Evolutionary conservation across 2,888 invertebrate species (phyloP).

Genomic region (Pocota personata): DNA sequence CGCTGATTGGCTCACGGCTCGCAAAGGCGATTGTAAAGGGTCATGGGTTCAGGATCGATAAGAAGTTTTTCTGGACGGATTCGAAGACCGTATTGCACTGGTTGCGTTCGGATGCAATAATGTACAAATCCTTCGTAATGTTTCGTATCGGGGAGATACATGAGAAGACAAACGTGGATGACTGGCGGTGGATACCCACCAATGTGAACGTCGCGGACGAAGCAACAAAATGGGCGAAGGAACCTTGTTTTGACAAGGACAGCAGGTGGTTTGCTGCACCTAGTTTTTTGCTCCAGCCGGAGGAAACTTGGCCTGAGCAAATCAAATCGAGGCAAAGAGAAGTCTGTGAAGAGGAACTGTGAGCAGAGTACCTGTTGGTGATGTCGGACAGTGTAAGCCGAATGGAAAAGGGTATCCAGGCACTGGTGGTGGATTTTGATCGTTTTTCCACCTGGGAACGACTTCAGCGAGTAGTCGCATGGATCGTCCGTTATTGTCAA

Average conservation of each 20-base stretch:
- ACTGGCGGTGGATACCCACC: constrained; percentile 57
- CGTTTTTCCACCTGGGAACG: neutral
- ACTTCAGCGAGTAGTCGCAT: constrained; percentile 8
- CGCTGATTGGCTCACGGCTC: no score
- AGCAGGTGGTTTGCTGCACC: constrained; percentile 53
- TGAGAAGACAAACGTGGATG: constrained; percentile 34
- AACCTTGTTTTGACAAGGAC: neutral
- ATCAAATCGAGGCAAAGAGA: neutral
- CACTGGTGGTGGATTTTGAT: constrained; percentile 1
- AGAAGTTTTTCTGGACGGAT: constrained; percentile 73
- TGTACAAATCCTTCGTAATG: no score
- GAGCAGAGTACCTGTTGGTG: constrained; percentile 3
- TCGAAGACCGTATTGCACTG: constrained; percentile 74
- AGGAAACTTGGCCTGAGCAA: constrained; percentile 21
- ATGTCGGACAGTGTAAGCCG: neutral
- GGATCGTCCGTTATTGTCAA: neutral
- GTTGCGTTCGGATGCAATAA: no score
- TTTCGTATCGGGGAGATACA: constrained; percentile 56
- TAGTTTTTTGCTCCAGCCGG: constrained; percentile 57
- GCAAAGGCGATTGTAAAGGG: no score
- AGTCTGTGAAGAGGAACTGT: constrained; percentile 45
- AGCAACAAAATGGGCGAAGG: constrained; percentile 50
- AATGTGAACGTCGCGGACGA: constrained; percentile 67
- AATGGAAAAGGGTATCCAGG: neutral
- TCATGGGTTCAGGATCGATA: neutral